Evolutionary conservation across 2,888 invertebrate genomes (phyloP), one percentile per base, ranked within the genome.

Genomic region (Alloscopus bannaensis): DNA sequence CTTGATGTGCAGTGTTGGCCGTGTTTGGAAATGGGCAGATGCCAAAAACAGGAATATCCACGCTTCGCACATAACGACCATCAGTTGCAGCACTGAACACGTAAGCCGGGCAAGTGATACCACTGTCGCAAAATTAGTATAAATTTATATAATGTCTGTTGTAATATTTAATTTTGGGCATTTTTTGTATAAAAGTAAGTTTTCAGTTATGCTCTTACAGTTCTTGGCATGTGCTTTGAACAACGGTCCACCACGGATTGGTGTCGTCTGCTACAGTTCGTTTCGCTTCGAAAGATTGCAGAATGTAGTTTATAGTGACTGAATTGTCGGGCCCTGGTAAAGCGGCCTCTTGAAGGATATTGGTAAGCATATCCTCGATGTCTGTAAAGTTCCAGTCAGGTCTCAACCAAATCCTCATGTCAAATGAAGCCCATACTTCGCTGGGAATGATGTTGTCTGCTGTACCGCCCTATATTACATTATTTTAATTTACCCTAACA

Each of bases 371-470:
- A 1, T 69, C 89, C 87, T 85, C 93, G 92, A 92, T 93, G 93
- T 64, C 80, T 31, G 45, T 83, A 59, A 65, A 85, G 22, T 59
- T 77, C 81, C 79, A 80, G 24, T 64, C 72, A 1, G 91, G 90
- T 1, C 91, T 90, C 0, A 92, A 90, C 0, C 93, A 91, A 26
- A 95, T 88, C 62, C 96, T 91, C 72, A 93, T 89, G 87, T 94
- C 95, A 87, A 94, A 93, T 80, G 93, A 91, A 0, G 92, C 93
- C 1, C 90, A 91, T 82, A 97, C 88, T 87, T 94, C 92, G 50
- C 94, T 93, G 0, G 98, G 98, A 29, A 98, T 91, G 0, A 98
- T 96, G 89, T 98, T 98, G 3, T 92, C 91, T 89, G 97, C 97
- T 0, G 96, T 92, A 8, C 97, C 97, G 79, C 97, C 97, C 88